Evolutionary conservation across 2,113 vertebrate species (phyloP), one percentile per base, ranked within the genome.

Genomic region (Thermophis baileyi): DNA sequence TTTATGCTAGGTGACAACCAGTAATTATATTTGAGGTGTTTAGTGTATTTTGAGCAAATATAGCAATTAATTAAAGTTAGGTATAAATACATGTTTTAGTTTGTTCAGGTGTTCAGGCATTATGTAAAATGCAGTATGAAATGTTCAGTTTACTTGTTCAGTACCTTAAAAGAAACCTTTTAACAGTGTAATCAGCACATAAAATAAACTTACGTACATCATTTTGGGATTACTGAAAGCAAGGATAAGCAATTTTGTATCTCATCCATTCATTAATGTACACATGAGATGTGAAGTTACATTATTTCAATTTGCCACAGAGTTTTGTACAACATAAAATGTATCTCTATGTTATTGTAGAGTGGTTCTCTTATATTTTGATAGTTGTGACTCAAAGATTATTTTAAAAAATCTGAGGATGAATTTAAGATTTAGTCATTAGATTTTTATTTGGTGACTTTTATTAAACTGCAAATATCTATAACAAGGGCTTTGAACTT

Each of bases 391-490:
- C 49, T 53, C n/a, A 4, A 51, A 25, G 24, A 46, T 86, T 40
- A 86, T 53, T 57, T 25, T 7, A 35, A 49, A 7, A 40, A 49
- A 86, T 47, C 74, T 50, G 44, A 92, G 30, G 74, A 6, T 60
- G 92, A 1, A 27, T 46, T 87, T 74, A 40, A 18, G 57, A 16
- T 5, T 6, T 8, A 86, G 11, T 85, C 24, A 44, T 3, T 81
- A 24, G 69, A 90, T 90, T 69, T 63, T 91, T 95, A 47, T 91
- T 91, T 87, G 24, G 40, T 46, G 53, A 25, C 25, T 57, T 27
- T 20, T 57, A 60, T 44, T 18, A 27, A 87, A 22, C 44, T 87
- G 8, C n/a, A 57, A 87, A 87, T 46, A 49, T 35, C n/a, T 27
- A 35, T 44, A 81, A 40, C 18, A 22, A 81, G 35, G 74, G 6